phyloP scores from a whole-genome alignment of 1,140 invertebrate genomes.

The Pseudoatta argentina region DNA sequence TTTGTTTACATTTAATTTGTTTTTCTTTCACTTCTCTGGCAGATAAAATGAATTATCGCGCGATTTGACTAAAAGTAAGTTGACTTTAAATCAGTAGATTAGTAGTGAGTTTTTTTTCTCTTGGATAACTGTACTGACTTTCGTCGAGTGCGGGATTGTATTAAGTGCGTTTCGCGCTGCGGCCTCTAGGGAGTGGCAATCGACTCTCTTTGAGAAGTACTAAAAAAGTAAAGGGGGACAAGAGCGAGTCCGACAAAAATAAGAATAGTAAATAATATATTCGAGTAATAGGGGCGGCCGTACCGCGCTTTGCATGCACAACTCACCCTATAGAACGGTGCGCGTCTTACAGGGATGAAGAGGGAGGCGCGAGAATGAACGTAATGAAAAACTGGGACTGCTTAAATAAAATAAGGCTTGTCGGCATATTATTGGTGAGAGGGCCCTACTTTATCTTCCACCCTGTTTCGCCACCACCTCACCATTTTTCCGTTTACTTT shows the following conservation, averaged over 20 bases:
- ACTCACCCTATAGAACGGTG: conserved; percentile 54
- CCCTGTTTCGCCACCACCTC: conserved; percentile 27
- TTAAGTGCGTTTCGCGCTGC: conserved; percentile 70
- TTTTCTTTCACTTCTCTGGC: neutral
- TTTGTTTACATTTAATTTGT: neutral
- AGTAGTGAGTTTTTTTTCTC: neutral
- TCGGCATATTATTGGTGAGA: conserved; percentile 84
- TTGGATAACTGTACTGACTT: neutral
- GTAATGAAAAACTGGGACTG: conserved; percentile 86
- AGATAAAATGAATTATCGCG: neutral
- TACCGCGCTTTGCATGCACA: conserved; percentile 55
- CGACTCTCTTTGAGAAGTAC: conserved; percentile 75
- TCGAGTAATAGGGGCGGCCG: conserved; percentile 79
- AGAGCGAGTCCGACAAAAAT: conserved; percentile 76
- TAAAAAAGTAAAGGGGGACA: conserved; percentile 60
- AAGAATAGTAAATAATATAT: conserved; percentile 85
- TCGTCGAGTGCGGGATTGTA: conserved; percentile 26
- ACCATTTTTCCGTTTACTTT: conserved; percentile 57
- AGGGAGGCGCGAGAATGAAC: conserved; percentile 81
- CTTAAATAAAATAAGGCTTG: conserved; percentile 86
- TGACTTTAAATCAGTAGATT: conserved; percentile 1
- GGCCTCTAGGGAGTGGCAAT: conserved; percentile 71
- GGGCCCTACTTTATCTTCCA: conserved; percentile 69
- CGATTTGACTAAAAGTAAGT: conserved; percentile 5
- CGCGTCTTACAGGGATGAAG: conserved; percentile 72